Evolutionary conservation across 2,113 vertebrate genomes (phyloP), one percentile per base, ranked within the genome.

Genomic region (Tylochromis polylepis): DNA sequence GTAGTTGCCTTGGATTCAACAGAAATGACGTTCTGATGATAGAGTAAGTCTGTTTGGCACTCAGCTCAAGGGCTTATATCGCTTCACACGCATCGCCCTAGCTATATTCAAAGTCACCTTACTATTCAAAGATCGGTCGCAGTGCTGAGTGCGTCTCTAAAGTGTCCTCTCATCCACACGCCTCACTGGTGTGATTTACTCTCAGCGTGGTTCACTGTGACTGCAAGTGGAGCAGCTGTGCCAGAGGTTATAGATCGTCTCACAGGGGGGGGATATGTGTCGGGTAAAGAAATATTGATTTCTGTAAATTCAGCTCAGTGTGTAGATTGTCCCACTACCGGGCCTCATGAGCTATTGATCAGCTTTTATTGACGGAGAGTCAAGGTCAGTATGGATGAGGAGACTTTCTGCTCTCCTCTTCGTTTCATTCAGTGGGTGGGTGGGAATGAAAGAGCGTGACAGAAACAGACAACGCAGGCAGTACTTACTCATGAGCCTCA

Each of bases 221-320:
- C 93, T 89, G 92, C 85, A 90, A 93, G 87, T 81, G 18, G 91
- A 93, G 89, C 89, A 87, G 93, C 88, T 92, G 94, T 85, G 60
- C 89, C 84, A 85, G 89, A 88, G 90, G 85, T 90, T 93, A 94
- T 94, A n/a, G 95, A 93, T 94, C 27, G 86, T 31, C 5, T 81
- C 85, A 43, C 85, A 12, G 87, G 78, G 87, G 77, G 59, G 53
- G 38, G 4, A 38, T 88, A 82, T 36, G 41, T 89, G 89, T 87
- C 62, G 87, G 89, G 77, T 89, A 86, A 91, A 93, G 93, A 88
- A 90, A 87, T 94, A 95, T 95, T 87, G 95, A 95, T 94, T 93
- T 88, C 84, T 86, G 90, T 92, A 92, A 89, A 93, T 94, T 94
- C 91, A 91, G 93, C 94, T 93, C 89, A 75, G 89, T 86, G 92